Evolutionary conservation across 92 coral and sea anemone species (phyloP).

Genomic region (Nematostella vectensis): DNA sequence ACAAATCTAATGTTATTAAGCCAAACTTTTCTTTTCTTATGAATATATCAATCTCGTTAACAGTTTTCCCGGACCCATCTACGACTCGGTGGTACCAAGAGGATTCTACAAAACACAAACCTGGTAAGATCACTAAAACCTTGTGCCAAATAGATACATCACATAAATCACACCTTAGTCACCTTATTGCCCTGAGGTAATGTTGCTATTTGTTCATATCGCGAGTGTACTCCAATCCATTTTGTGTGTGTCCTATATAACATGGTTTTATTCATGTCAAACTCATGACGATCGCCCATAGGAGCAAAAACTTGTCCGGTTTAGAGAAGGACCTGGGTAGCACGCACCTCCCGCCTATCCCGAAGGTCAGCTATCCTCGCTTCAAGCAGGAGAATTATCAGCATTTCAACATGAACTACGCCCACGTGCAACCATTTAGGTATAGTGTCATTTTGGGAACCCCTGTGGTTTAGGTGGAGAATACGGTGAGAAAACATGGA

Average conservation of each 20-base stretch:
- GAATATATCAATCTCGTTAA: background rate
- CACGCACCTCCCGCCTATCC: conserved; percentile 76
- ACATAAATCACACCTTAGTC: too few relatives aligned
- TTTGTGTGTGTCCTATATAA: too few relatives aligned
- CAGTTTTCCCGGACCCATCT: conserved; percentile 75
- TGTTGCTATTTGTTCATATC: too few relatives aligned
- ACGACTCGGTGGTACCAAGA: conserved; percentile 58
- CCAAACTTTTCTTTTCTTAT: too few relatives aligned
- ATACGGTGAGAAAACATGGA: too few relatives aligned
- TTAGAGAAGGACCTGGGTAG: conserved; percentile 51
- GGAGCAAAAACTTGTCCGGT: conserved; percentile 74
- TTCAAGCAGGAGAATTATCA: conserved; percentile 46
- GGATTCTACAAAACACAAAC: conserved; percentile 53
- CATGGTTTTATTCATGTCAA: too few relatives aligned
- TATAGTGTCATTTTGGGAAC: conserved; percentile 4
- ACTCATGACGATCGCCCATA: too few relatives aligned
- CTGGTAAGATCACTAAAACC: conserved; percentile 70
- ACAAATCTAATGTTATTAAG: background rate
- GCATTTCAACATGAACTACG: conserved; percentile 76
- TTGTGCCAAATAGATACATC: too few relatives aligned
- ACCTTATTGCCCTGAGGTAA: too few relatives aligned
- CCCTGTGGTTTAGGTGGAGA: too few relatives aligned
- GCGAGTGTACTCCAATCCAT: too few relatives aligned
- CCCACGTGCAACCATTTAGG: conserved; percentile 83
- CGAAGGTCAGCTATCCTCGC: conserved; percentile 63